Evolutionary conservation across 2,113 vertebrate species (phyloP).

Genomic region (Tamias sibiricus): DNA sequence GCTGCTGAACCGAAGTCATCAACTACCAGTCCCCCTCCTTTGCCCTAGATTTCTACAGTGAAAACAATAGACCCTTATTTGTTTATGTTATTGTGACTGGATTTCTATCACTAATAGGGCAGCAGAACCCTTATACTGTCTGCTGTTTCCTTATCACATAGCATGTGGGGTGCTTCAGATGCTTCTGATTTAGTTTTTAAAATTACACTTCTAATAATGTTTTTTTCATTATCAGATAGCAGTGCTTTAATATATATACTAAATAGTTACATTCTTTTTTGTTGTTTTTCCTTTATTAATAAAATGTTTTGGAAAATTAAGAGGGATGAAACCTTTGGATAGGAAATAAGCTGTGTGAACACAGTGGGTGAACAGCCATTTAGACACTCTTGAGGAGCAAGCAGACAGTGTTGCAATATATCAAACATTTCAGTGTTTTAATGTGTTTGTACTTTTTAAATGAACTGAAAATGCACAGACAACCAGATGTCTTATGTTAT

Average conservation of each 20-base stretch:
- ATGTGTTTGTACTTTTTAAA: conserved; percentile 83
- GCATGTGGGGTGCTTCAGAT: not conserved
- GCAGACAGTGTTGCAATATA: conserved; percentile 68
- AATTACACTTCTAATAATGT: not conserved
- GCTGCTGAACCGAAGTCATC: conserved; percentile 13
- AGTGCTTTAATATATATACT: not conserved
- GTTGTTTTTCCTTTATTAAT: not conserved
- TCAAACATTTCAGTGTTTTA: conserved; percentile 79
- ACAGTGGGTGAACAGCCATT: not conserved
- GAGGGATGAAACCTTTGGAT: not conserved
- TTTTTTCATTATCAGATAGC: not conserved
- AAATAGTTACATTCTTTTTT: no score
- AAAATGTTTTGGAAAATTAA: conserved; percentile 8
- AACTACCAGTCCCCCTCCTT: not conserved
- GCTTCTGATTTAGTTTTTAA: conserved; percentile 37
- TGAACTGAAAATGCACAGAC: conserved; percentile 84
- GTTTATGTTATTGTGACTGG: not conserved
- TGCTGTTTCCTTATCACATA: not conserved
- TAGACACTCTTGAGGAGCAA: conserved; percentile 60
- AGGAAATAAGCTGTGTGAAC: not conserved
- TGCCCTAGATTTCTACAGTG: not conserved
- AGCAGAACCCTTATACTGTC: not conserved
- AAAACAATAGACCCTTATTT: conserved; percentile 31
- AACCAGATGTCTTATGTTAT: conserved; percentile 84
- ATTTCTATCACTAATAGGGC: not conserved